Percentiles rank a stretch among this genome's conserved stretches.
Conservation (phyloP, 2,797 vertebrate species). For the Sebastes iracundus region DNA sequence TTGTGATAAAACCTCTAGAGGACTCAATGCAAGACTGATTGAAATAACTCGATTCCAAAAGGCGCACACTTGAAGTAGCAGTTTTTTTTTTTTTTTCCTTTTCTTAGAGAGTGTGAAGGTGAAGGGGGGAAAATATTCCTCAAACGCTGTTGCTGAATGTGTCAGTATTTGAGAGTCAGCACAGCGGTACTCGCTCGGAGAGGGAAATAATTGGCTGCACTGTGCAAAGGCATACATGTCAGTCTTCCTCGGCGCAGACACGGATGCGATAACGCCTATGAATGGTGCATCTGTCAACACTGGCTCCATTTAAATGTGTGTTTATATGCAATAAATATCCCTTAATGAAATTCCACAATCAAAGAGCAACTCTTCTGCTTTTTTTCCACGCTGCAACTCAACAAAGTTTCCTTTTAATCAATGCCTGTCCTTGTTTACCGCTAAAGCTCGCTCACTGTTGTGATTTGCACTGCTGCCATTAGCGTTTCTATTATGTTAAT, state of each 20-base stretch:
- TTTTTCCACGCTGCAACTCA: not conserved
- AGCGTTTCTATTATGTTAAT: conserved; percentile 68
- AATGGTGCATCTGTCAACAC: conserved; percentile 41
- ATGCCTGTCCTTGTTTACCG: conserved; percentile 39
- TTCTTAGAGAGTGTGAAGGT: conserved; percentile 38
- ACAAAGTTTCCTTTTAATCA: conserved; percentile 37
- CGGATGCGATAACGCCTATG: conserved; percentile 50
- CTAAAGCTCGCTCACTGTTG: conserved; percentile 23
- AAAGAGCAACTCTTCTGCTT: conserved; percentile 8
- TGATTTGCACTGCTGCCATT: conserved; percentile 53
- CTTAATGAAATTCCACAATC: conserved; percentile 22
- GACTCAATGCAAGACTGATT: conserved; percentile 22
- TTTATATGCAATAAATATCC: conserved; percentile 10
- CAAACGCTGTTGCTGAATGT: conserved; percentile 70
- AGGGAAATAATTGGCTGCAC: conserved; percentile 81
- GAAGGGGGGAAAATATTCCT: conserved; percentile 57
- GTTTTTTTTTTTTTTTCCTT: not conserved
- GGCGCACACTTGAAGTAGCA: conserved; percentile 1
- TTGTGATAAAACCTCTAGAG: conserved; percentile 36
- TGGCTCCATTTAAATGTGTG: conserved; percentile 16
- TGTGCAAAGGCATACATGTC: conserved; percentile 65
- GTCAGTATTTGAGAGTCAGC: conserved; percentile 77
- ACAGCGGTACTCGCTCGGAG: conserved; percentile 55
- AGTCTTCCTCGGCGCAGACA: conserved; percentile 54
- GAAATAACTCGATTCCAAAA: conserved; percentile 37